Evolutionary conservation across 1,140 invertebrate genomes (phyloP).

Genomic region (Potamilus streckersoni): DNA sequence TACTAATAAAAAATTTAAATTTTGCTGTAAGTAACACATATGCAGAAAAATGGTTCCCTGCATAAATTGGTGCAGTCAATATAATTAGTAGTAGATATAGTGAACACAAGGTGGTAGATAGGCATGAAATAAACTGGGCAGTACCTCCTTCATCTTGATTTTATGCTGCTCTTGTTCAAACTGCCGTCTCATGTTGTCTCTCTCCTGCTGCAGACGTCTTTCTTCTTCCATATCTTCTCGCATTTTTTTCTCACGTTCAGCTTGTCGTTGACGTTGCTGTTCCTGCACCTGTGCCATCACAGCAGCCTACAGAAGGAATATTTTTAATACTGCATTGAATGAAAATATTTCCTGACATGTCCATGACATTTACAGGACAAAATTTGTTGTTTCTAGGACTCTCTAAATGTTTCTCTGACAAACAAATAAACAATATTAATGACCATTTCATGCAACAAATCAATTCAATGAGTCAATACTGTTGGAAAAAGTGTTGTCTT

Average conservation of each 20-base stretch:
- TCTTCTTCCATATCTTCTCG: constrained; percentile 64
- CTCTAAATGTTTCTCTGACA: too few species aligned
- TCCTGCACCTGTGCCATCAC: constrained; percentile 64
- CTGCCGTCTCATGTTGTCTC: constrained; percentile 50
- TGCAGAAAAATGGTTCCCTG: background rate
- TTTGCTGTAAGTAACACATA: background rate
- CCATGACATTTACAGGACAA: background rate
- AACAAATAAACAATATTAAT: too few species aligned
- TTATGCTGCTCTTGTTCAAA: constrained; percentile 54
- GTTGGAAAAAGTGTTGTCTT: too few species aligned
- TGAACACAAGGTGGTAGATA: background rate
- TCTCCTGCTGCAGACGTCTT: constrained; percentile 53
- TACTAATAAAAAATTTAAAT: background rate
- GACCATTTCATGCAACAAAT: too few species aligned
- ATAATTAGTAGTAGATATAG: background rate
- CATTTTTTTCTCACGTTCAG: constrained; percentile 56
- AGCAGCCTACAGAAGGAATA: constrained; percentile 44
- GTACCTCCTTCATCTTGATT: constrained; percentile 56
- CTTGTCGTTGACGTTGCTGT: constrained; percentile 54
- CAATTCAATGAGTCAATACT: too few species aligned
- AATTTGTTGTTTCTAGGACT: too few species aligned
- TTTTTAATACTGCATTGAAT: too few species aligned
- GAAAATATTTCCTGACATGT: background rate
- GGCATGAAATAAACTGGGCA: constrained; percentile 6
- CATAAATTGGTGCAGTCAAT: background rate